phyloP scores from a whole-genome alignment of 2,888 invertebrate species.

The Cerceris rybyensis region DNA sequence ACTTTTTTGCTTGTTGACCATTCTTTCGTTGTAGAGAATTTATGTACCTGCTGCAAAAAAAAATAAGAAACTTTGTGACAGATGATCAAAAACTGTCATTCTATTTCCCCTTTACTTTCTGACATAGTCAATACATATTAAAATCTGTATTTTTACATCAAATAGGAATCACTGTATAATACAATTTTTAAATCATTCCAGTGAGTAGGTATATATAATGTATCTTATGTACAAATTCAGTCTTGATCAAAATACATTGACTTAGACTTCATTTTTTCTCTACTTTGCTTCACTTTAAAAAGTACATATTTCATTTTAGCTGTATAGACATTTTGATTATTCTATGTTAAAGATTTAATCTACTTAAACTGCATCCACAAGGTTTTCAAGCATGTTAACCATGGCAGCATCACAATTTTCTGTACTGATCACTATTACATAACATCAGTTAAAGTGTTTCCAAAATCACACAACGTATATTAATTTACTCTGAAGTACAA shows the following conservation, averaged over 20 bases:
- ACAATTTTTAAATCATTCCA: too few relatives aligned
- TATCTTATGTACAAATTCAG: too few relatives aligned
- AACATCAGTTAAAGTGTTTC: conserved; percentile 67
- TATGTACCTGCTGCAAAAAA: conserved; percentile 86
- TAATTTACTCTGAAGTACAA: background rate
- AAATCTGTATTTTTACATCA: too few relatives aligned
- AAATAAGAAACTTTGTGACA: conserved; percentile 48
- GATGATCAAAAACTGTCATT: background rate
- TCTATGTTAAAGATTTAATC: conserved; percentile 26
- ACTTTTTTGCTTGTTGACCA: conserved; percentile 91
- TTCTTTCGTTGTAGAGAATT: conserved; percentile 89
- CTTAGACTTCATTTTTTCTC: background rate
- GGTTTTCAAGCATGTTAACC: conserved; percentile 51
- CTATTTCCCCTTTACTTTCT: background rate
- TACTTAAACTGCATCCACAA: conserved; percentile 11
- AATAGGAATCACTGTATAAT: too few relatives aligned
- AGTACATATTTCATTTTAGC: background rate
- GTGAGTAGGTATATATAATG: too few relatives aligned
- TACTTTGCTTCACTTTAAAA: background rate
- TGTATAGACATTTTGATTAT: background rate
- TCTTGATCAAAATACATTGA: too few relatives aligned
- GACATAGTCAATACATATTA: too few relatives aligned
- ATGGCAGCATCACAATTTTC: conserved; percentile 71
- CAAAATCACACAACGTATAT: conserved; percentile 32
- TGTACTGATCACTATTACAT: conserved; percentile 72